These are phyloP conservation scores for Tuberolachnus salignus DNA, from an alignment of 2,888 invertebrate species.

Conservation along the genomic window DNA sequence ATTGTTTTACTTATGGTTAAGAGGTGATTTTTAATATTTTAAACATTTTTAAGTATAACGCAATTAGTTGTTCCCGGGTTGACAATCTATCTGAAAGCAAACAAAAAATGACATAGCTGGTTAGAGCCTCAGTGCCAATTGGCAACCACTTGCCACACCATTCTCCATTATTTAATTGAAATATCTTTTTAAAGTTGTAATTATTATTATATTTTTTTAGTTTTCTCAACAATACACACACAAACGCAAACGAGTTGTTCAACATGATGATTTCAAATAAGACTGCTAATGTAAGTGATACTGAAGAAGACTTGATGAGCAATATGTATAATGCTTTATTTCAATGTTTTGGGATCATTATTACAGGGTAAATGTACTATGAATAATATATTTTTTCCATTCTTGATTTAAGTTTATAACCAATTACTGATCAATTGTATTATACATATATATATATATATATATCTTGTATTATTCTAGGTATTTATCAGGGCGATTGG, in stretches of 20 bases:
- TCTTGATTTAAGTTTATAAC: background rate
- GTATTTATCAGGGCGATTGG: slow-evolving; percentile 83
- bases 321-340: slow-evolving; percentile 89
- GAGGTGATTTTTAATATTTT: too few species aligned
- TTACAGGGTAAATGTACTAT: slow-evolving; percentile 77
- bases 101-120: too few species aligned
- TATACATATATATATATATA: too few species aligned
- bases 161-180: too few species aligned
- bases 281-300: slow-evolving; percentile 18
- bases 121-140: too few species aligned
- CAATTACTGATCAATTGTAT: slow-evolving; percentile 46
- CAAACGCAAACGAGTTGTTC: slow-evolving; percentile 22
- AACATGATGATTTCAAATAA: slow-evolving; percentile 52
- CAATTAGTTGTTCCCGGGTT: too few species aligned
- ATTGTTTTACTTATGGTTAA: too few species aligned
- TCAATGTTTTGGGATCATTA: slow-evolving; percentile 89
- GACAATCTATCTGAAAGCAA: too few species aligned
- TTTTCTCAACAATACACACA: slow-evolving; percentile 37
- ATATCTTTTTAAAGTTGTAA: too few species aligned
- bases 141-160: too few species aligned
- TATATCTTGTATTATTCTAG: slow-evolving; percentile 64
- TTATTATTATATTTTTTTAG: slow-evolving; percentile 19
- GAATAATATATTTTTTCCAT: slow-evolving; percentile 6
- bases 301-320: slow-evolving; percentile 66
- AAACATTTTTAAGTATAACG: too few species aligned